Evolutionary conservation across 2,113 vertebrate species (phyloP).

Genomic region (Amblyornis subalaris): DNA sequence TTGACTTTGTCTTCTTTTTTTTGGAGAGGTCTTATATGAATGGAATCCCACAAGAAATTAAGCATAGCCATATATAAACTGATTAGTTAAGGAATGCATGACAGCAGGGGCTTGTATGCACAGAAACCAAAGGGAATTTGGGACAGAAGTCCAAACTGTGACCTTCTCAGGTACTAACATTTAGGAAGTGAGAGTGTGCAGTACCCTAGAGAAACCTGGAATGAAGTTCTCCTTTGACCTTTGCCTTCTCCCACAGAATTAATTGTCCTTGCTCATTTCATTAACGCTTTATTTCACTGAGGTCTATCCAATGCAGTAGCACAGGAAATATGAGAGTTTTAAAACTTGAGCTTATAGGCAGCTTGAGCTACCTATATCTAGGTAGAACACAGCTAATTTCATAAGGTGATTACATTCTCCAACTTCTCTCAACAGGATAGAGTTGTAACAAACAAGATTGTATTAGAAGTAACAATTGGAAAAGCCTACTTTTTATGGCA

Average conservation of each 20-base stretch:
- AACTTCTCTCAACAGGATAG: rapidly evolving
- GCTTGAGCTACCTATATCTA: not conserved
- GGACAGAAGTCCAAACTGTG: not conserved
- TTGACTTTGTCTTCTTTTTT: not conserved
- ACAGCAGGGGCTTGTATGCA: not conserved
- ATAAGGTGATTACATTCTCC: not conserved
- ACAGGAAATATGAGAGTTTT: not conserved
- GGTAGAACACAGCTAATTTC: not conserved
- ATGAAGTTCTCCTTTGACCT: not conserved
- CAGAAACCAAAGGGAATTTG: not conserved
- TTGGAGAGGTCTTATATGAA: not conserved
- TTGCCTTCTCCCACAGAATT: not conserved
- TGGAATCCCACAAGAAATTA: slow-evolving; percentile 49
- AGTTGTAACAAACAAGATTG: not conserved
- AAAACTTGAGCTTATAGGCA: not conserved
- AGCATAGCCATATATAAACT: not conserved
- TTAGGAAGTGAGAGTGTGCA: not conserved
- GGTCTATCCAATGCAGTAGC: not conserved
- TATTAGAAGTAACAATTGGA: not conserved
- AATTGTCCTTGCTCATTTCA: not conserved
- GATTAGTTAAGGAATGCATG: slow-evolving; percentile 6
- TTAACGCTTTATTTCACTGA: not conserved
- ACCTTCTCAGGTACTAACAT: not conserved
- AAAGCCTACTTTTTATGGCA: not conserved
- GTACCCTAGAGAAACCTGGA: not conserved